phyloP scores from a whole-genome alignment of 1,140 invertebrate species.

The Camponotus pennsylvanicus region DNA sequence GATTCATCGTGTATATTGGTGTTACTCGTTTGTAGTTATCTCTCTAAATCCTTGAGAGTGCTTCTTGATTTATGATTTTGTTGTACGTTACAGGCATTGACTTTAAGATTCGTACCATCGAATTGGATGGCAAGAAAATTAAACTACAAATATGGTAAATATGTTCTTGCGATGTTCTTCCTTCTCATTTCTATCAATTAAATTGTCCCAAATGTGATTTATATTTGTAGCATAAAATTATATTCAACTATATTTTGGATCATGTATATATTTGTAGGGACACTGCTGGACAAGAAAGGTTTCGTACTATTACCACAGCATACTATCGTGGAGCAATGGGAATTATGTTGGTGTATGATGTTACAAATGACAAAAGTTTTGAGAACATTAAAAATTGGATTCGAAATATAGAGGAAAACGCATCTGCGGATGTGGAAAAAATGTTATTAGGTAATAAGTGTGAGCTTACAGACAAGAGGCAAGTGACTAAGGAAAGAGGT shows the following conservation, averaged over 20 bases:
- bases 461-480: conserved; percentile 95
- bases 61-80: conserved; percentile 11
- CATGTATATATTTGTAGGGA: conserved; percentile 89
- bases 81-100: conserved; percentile 94
- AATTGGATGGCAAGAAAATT: conserved; percentile 99
- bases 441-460: conserved; percentile 98
- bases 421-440: conserved; percentile 97
- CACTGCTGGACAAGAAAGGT: conserved; percentile 98
- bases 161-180: background rate
- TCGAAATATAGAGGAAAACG: conserved; percentile 99
- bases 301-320: conserved; percentile 99
- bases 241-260: background rate
- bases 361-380: conserved; percentile 99
- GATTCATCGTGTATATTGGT: conserved; percentile 26
- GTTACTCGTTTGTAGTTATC: background rate
- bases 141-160: conserved; percentile 99
- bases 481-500: conserved; percentile 91
- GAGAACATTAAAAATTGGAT: conserved; percentile 99
- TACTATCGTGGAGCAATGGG: conserved; percentile 99
- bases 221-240: background rate
- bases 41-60: background rate
- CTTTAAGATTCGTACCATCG: conserved; percentile 99
- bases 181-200: background rate
- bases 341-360: conserved; percentile 99
- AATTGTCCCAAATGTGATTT: background rate